A percentile compares a stretch with the other conserved stretches of the same genome.
Evolutionary conservation across 2,113 vertebrate genomes (phyloP).

Genomic region (Sciurus niger): DNA sequence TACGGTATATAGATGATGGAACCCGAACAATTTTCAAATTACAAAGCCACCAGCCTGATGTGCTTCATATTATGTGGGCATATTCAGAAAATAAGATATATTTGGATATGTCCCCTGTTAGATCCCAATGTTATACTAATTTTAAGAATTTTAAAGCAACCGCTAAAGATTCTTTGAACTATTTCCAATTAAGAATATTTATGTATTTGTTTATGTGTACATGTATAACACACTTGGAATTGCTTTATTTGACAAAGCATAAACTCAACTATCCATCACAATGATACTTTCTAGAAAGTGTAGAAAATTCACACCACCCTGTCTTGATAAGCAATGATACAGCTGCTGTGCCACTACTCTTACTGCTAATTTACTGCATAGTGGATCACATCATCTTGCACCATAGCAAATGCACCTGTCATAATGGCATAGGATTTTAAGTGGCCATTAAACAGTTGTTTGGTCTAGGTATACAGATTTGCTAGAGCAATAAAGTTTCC

Average conservation of each 20-base stretch:
- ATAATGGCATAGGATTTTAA: slow-evolving; percentile 22
- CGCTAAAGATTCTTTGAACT: background rate
- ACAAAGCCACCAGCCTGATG: background rate
- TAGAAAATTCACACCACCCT: background rate
- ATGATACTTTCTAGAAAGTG: background rate
- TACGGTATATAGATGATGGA: background rate
- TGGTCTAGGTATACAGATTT: background rate
- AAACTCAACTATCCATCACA: background rate
- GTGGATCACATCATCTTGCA: background rate
- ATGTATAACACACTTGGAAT: background rate
- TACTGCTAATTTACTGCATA: background rate
- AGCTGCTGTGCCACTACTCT: background rate
- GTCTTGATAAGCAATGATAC: background rate
- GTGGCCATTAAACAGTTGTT: background rate
- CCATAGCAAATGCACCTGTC: background rate
- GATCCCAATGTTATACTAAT: background rate
- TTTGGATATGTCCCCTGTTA: background rate
- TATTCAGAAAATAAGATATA: slow-evolving; percentile 30
- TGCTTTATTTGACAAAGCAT: background rate
- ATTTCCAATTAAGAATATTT: slow-evolving; percentile 22
- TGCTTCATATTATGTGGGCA: background rate
- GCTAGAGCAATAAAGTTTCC: slow-evolving; percentile 25
- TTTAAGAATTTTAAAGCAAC: background rate
- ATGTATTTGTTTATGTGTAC: background rate
- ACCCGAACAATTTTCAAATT: slow-evolving; percentile 38